Evolutionary conservation across 1,140 invertebrate species (phyloP), one percentile per base, ranked within the genome.

Genomic region (Drosophila paulistorum): DNA sequence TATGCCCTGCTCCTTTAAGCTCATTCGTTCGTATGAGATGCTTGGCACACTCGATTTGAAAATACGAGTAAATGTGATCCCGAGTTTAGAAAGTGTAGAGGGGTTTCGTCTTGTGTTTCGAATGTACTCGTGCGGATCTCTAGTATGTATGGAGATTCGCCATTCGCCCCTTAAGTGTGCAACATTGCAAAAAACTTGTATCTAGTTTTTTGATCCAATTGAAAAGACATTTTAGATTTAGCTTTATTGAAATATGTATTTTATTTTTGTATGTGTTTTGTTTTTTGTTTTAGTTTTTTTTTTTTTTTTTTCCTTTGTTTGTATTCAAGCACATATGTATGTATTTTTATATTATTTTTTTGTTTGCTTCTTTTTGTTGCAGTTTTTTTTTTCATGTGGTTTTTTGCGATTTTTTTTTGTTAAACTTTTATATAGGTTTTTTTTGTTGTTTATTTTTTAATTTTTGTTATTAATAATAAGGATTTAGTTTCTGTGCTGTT

Each of bases 211-310:
- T n/a, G n/a, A n/a, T n/a, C n/a, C 23, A 26, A 14, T 37, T 17
- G 23, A 30, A 13, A 59, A 61, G 33, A 37, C 35, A 26, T 26
- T 37, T 39, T 2, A 41, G 14, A 14, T 66, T 85, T 75, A 74
- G 74, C 76, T 81, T 90, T 90, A 90, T 81, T 90, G 87, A 90
- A 90, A 82, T 90, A 90, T 90, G 87, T 90, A 90, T 90, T 85
- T 79, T 87, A 61, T 76, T 76, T 60, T 81, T 85, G 30, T 76
- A 70, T 74, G 55, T 79, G 75, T 85, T 72, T 37, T 90, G 87
- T 90, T 90, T 90, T 85, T 78, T 86, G 39, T 75, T 76, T 60
- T 81, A 81, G 2, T 64, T 79, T 71, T 85, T 72, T 77, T 90
- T 83, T 90, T 90, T 90, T 77, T 70, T 77, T 90, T 83, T 90